These are phyloP conservation scores for Eilema sororculum DNA, from an alignment of 2,888 invertebrate species.

Conservation along the genomic window DNA sequence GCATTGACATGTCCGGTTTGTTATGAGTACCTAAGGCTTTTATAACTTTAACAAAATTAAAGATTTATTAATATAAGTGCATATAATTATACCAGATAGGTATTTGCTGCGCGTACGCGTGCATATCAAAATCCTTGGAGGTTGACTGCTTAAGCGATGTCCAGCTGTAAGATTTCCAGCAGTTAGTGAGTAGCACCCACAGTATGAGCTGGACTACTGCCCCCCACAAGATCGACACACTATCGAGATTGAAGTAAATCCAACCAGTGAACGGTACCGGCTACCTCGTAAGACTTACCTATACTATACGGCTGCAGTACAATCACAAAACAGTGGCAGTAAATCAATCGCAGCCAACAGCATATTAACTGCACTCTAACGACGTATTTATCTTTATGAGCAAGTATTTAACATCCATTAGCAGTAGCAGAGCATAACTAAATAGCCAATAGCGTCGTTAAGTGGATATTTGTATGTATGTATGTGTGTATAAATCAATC, in stretches of 20 bases:
- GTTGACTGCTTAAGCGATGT: background rate
- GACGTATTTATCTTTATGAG: conserved; percentile 21
- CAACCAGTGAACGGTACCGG: too few relatives aligned
- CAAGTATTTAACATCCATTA: conserved; percentile 11
- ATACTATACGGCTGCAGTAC: background rate
- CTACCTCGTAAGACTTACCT: background rate
- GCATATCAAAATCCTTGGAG: background rate
- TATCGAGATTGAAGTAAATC: background rate
- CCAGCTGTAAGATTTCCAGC: background rate
- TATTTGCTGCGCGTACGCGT: background rate
- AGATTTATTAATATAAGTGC: too few relatives aligned
- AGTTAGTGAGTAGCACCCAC: background rate
- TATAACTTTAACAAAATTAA: too few relatives aligned
- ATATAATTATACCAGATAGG: too few relatives aligned
- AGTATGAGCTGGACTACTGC: background rate
- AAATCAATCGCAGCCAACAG: conserved; percentile 11
- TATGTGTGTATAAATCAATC: conserved; percentile 24
- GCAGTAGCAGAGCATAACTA: conserved; percentile 3
- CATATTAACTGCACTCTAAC: conserved; percentile 7
- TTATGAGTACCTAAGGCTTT: too few relatives aligned
- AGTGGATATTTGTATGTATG: conserved; percentile 8
- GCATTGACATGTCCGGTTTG: too few relatives aligned
- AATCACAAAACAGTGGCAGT: background rate
- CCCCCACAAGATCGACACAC: background rate
- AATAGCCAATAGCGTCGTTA: conserved; percentile 7